Base-by-base conservation (phyloP, 1,140 invertebrate species). In the Calosoma granatense region DNA sequence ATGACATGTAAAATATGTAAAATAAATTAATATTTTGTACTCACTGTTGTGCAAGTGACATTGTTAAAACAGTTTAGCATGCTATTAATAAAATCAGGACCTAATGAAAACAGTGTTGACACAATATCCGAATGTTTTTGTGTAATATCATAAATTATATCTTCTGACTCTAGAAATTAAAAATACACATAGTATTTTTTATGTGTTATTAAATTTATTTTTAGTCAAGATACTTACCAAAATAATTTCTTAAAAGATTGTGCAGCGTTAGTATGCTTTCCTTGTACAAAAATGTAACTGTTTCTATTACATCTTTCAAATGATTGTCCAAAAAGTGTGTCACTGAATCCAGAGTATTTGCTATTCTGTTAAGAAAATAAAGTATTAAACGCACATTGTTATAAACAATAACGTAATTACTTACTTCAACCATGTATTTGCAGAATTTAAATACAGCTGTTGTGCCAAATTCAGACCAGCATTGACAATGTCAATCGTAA, bases 161-260 rank as follows among this genome's bases (percentile, higher is more conserved):
- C 17, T 53, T 53, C 51, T 6, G 51, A 3, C 12, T 53, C 51
- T 53, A 22, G 4, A 53, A 51, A 47, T 47, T 12, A 53, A 53
- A 22, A 11, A 36, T 36, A 36, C 26, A 36, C 6, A 36, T 36
- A 36, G 26, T n/a, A 36, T n/a, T 51, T 51, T 4, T 11, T 51
- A 20, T 4, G 43, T 51, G 6, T 51, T 6, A 51, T 11, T 9
- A 51, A 51, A 51, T 51, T 9, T 51, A 20, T 51, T 51, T 51
- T 36, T n/a, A 36, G 30, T 36, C 9, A 9, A 9, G n/a, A 36
- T 11, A 15, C 43, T 51, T 9, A 51, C 43, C 43, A 15, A 9
- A 15, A 51, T 51, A 20, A 15, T 14, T 51, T 17, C 14, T 51
- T 15, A 51, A 11, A 11, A 51, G 6, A 51, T 20, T 6, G 6